phyloP scores from a whole-genome alignment of 2,113 vertebrate species.

The Tyrannus savana region DNA sequence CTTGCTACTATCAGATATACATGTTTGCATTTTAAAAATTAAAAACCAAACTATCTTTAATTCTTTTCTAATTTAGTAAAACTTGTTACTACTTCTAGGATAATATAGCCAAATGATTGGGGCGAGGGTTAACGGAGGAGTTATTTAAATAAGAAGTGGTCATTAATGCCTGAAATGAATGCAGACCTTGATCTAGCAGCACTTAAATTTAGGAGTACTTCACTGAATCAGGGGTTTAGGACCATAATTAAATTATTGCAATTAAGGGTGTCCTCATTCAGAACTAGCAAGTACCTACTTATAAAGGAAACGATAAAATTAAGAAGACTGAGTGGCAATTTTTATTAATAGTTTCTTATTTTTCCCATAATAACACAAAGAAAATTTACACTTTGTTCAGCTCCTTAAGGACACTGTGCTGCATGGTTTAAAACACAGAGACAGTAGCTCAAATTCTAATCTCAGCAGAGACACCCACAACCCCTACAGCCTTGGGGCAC shows the following conservation, averaged over 20 bases:
- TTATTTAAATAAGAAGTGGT: not conserved
- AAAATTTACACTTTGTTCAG: not conserved
- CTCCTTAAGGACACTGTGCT: not conserved
- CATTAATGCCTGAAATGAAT: not conserved
- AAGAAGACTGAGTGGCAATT: not conserved
- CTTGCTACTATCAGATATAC: not conserved
- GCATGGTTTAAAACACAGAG: not conserved
- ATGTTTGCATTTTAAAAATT: not conserved
- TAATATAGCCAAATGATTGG: not conserved
- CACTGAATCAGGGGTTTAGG: not conserved
- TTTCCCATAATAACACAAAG: not conserved
- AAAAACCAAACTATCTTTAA: accelerated
- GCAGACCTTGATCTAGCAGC: not conserved
- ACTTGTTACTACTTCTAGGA: not conserved
- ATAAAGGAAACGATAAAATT: not conserved
- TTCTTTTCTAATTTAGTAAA: not conserved
- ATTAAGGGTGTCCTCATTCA: not conserved
- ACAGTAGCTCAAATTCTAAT: not conserved
- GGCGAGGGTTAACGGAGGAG: not conserved
- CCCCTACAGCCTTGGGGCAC: not conserved
- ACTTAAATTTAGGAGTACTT: not conserved
- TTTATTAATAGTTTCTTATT: not conserved
- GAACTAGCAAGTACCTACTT: not conserved
- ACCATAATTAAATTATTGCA: not conserved
- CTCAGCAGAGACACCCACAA: not conserved